These are phyloP conservation scores for Galleria mellonella DNA, from an alignment of 1,140 invertebrate genomes.

Conservation along the genomic window DNA sequence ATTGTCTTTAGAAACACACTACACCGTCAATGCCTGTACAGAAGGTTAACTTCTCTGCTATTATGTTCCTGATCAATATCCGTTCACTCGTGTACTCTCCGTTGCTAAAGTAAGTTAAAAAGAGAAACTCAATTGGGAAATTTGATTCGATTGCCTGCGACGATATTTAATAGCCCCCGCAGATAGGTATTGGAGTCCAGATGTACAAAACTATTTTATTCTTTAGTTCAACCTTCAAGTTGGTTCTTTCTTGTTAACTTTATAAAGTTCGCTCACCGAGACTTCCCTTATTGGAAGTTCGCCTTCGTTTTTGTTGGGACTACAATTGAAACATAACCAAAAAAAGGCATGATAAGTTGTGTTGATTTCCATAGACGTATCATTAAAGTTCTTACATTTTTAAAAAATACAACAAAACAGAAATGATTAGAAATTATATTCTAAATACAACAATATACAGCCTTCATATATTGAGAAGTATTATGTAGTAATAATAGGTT, in stretches of 20 bases:
- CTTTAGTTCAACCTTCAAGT: slow-evolving; percentile 8
- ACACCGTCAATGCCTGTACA: slow-evolving; percentile 9
- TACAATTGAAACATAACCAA: not conserved
- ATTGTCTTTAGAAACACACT: slow-evolving; percentile 20
- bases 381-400: too few species aligned
- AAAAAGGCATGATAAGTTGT: too few species aligned
- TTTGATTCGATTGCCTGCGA: slow-evolving; percentile 7
- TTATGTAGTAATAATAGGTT: too few species aligned
- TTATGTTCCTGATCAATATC: slow-evolving; percentile 9
- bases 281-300: slow-evolving; percentile 8
- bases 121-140: slow-evolving; percentile 2
- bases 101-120: slow-evolving; percentile 1
- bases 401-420: too few species aligned
- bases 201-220: slow-evolving; percentile 17
- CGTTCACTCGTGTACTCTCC: not conserved
- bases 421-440: too few species aligned
- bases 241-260: slow-evolving; percentile 7
- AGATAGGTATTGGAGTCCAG: slow-evolving; percentile 6
- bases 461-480: too few species aligned
- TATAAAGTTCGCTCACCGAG: slow-evolving; percentile 3
- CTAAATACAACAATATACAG: too few species aligned
- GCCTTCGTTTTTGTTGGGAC: not conserved
- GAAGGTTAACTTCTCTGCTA: slow-evolving; percentile 1
- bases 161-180: slow-evolving; percentile 13
- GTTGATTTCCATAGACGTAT: too few species aligned